Evolutionary conservation across 2,113 vertebrate species (phyloP), one percentile per base, ranked within the genome.

Genomic region (Hyperopisus bebe): DNA sequence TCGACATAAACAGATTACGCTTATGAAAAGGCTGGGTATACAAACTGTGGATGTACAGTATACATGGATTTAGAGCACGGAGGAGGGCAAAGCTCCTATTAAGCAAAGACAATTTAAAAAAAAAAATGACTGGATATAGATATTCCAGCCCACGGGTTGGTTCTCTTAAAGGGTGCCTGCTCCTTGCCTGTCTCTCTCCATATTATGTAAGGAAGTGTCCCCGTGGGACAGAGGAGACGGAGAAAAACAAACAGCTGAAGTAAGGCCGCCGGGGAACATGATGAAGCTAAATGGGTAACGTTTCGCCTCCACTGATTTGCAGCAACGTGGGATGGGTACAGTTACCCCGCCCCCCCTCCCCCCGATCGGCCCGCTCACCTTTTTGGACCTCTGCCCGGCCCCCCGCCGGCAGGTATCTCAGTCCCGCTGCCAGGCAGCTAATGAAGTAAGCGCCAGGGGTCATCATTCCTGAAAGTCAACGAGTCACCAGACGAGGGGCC

Each of bases 1-100:
- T 91, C 89, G 90, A 90, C 88, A 90, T 92, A 94, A 92, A 94
- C 92, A 91, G 91, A 92, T 93, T 91, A 90, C 91, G 92, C 92
- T 88, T 53, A 89, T 92, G 8, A 84, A 90, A 90, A 35, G 86
- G 91, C 58, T 88, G 88, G 39, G 58, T 31, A 83, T 83, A 86
- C 51, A 50, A 42, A 50, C 87, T 66, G 84, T 11, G 15, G 42
- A 66, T 44, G 50, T 77, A 90, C 47, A 74, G 8, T n/a, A 86
- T 91, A 48, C 13, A n/a, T 89, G 90, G 88, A 51, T 66, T 85
- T 31, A 89, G 91, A 35, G 2, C 88, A 3, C 1, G 51, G 19
- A 1, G 53, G 58, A 51, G 21, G 21, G 82, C 82, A 66, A 27
- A 44, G 48, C 47, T 53, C 27, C 85, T 35, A 53, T 51, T 35